Conservation (phyloP, 2,113 vertebrate genomes). For the Plecturocebus donacophilus region DNA sequence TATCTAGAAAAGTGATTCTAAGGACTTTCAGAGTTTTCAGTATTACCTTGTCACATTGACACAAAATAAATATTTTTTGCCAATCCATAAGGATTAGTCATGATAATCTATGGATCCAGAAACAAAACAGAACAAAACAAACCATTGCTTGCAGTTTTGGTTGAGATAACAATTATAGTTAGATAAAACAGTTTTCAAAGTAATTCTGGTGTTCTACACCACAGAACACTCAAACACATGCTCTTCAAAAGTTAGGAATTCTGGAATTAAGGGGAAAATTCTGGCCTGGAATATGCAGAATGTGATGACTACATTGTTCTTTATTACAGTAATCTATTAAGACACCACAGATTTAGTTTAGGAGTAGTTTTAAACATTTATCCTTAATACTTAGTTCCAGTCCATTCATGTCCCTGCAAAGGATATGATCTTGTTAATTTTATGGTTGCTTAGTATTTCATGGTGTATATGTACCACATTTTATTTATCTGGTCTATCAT, state of each 20-base stretch:
- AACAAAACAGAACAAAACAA: background rate
- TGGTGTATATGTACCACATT: no score
- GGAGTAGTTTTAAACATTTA: background rate
- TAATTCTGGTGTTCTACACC: background rate
- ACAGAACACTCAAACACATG: background rate
- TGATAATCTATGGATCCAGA: background rate
- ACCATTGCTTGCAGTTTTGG: background rate
- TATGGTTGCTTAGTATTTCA: no score
- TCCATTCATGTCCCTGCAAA: no score
- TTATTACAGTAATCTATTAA: background rate
- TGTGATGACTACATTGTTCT: background rate
- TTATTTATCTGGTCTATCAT: no score
- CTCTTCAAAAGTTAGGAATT: background rate
- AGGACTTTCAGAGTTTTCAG: background rate
- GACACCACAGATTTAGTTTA: background rate
- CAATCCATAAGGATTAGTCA: background rate
- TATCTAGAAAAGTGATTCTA: background rate
- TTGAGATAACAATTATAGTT: background rate
- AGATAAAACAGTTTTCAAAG: background rate
- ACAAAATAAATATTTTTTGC: background rate
- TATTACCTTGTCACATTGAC: background rate
- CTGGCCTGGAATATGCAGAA: background rate
- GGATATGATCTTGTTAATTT: no score
- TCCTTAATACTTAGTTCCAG: background rate
- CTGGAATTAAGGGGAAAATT: background rate